These are phyloP conservation scores for Buathra laborator DNA, from an alignment of 2,888 invertebrate species.

Conservation along the genomic window DNA sequence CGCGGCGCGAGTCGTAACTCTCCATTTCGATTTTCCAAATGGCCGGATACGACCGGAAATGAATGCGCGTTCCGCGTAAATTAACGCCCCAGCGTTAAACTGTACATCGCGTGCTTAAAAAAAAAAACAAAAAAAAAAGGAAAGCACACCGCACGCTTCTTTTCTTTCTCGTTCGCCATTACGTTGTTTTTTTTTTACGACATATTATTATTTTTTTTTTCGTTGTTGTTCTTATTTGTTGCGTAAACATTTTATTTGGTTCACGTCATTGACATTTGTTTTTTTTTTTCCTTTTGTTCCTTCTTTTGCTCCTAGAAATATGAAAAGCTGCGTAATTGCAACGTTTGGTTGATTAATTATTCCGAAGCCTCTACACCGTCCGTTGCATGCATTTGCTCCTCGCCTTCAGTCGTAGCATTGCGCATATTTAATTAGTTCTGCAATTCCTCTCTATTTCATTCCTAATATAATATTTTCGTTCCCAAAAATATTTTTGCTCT, in stretches of 20 bases:
- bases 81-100: conserved; percentile 1
- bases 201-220: conserved; percentile 72
- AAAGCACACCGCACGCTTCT: conserved; percentile 53
- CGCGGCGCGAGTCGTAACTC: conserved; percentile 18
- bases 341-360: conserved; percentile 9
- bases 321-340: conserved; percentile 20
- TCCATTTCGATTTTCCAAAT: conserved; percentile 50
- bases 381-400: conserved; percentile 31
- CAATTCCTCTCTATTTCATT: not conserved
- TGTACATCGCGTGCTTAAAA: not conserved
- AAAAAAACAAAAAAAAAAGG: not conserved
- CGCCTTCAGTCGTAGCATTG: not conserved
- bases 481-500: not conserved
- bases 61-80: conserved; percentile 28
- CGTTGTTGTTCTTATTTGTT: conserved; percentile 65
- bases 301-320: not conserved
- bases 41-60: conserved; percentile 30
- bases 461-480: no score
- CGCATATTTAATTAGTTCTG: not conserved
- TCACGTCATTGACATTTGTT: conserved; percentile 52
- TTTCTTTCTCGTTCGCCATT: conserved; percentile 53
- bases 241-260: conserved; percentile 58
- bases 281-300: conserved; percentile 49
- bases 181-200: conserved; percentile 46
- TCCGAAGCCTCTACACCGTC: not conserved